These are phyloP conservation scores for Xiphorhynchus erythropygius DNA, from an alignment of 2,797 vertebrate species.

Conservation along the genomic window DNA sequence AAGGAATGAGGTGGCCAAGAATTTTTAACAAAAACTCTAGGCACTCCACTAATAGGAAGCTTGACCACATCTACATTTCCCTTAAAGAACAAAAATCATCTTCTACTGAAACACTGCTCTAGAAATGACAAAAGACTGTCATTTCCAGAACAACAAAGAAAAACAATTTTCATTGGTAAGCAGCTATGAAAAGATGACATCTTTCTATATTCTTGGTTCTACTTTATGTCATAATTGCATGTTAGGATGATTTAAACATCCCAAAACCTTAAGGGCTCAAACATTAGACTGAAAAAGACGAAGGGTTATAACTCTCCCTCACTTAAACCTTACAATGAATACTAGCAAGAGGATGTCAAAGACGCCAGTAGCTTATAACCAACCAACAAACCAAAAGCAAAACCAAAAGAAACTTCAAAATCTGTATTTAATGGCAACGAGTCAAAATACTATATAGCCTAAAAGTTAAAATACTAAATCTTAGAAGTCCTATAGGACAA, in stretches of 20 bases:
- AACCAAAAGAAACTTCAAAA: neutral
- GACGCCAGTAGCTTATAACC: neutral
- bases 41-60: neutral
- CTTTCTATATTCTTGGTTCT: neutral
- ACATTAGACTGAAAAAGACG: neutral
- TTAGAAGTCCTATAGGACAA: neutral
- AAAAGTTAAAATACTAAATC: neutral
- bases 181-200: neutral
- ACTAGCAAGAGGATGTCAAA: neutral
- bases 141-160: neutral
- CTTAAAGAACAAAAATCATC: neutral
- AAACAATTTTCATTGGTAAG: neutral
- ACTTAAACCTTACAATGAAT: neutral
- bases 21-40: neutral
- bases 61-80: neutral
- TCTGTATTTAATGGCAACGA: neutral
- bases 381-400: neutral
- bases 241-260: neutral
- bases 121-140: neutral
- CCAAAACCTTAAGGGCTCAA: neutral
- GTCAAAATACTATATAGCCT: neutral
- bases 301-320: neutral
- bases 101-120: neutral
- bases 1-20: neutral
- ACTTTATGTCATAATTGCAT: neutral